Percentiles rank a stretch among this genome's conserved stretches.
These are phyloP conservation scores for Peribatodes rhomboidaria DNA, from an alignment of 2,888 invertebrate genomes.

Conservation along the genomic window DNA sequence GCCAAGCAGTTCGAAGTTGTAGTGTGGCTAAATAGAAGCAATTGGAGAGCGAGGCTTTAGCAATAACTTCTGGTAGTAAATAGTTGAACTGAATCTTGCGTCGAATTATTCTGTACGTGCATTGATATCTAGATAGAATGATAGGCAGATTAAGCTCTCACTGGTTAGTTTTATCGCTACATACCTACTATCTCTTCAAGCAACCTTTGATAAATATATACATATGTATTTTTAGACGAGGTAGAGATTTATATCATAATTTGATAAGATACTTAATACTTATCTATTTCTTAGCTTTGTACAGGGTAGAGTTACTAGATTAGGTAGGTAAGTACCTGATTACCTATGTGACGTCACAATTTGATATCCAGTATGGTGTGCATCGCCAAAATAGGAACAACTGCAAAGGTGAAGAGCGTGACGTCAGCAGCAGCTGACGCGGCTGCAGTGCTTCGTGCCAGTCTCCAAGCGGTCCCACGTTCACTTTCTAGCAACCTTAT, in stretches of 20 bases:
- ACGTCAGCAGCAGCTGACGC: slow-evolving; percentile 33
- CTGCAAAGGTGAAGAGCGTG: slow-evolving; percentile 31
- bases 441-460: slow-evolving; percentile 33
- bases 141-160: too few relatives aligned
- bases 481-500: slow-evolving; percentile 73
- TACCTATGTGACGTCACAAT: neutral
- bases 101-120: too few relatives aligned
- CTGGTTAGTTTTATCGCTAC: too few relatives aligned
- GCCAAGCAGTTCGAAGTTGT: slow-evolving; percentile 32
- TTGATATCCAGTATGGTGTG: slow-evolving; percentile 6
- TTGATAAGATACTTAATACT: neutral
- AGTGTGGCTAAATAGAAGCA: slow-evolving; percentile 22
- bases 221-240: too few relatives aligned
- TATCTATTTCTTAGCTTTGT: neutral
- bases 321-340: neutral
- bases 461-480: slow-evolving; percentile 63
- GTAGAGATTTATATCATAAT: too few relatives aligned
- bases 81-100: too few relatives aligned
- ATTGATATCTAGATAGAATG: too few relatives aligned
- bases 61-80: neutral
- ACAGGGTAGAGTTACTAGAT: neutral
- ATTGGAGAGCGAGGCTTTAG: slow-evolving; percentile 14
- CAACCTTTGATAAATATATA: too few relatives aligned
- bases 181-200: neutral
- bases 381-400: slow-evolving; percentile 27